Base-by-base conservation (phyloP, 30 jellyfish, hydroid and myxozoan genomes). In the Hydractinia echinata region DNA sequence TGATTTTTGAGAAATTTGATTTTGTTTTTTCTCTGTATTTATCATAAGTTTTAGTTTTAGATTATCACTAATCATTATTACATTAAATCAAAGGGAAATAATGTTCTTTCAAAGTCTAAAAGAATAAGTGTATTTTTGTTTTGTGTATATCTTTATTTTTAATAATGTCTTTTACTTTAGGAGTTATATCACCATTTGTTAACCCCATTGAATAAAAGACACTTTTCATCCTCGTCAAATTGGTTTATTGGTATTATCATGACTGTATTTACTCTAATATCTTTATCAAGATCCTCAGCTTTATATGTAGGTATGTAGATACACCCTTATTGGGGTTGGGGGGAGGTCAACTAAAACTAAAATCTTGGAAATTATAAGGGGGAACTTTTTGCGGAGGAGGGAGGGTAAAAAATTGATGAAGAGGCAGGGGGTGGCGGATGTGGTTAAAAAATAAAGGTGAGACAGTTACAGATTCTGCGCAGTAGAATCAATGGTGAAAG, bases 251-350 rank as follows among this genome's bases (percentile, higher is more conserved):
- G 85, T 66, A 16, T 76, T 6, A 73, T 93, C 64, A 72, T 93
- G 64, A 88, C 67, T 44, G 55, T 72, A 44, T 93, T 84, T 68
- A 49, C 95, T 14, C 67, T 81, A 62, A 51, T 84, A 20, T 93
- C 99, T 4, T 16, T 93, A 8, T 87, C 99, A 5, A 68, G 99
- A 55, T 84, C 96, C 5, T 19, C 95, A 52, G 99, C 99, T 18
- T 87, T 93, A 44, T 87, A 77, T 77, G 69, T 80, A 5, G 99
- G 99, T 93, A 67, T 82, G 89, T 69, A 6, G 39, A 64, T 9
- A 30, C 2, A 30, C 2, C 44, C 44, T 30, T 30, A 30, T 30
- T 30, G 44, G 44, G 44, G 44, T 30, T n/a, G n/a, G n/a, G n/a
- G n/a, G 44, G 2, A 30, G 44, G 44, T 30, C 2, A 30, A 30